Evolutionary conservation across 2,113 vertebrate species (phyloP).

Genomic region (Chlorocebus sabaeus): DNA sequence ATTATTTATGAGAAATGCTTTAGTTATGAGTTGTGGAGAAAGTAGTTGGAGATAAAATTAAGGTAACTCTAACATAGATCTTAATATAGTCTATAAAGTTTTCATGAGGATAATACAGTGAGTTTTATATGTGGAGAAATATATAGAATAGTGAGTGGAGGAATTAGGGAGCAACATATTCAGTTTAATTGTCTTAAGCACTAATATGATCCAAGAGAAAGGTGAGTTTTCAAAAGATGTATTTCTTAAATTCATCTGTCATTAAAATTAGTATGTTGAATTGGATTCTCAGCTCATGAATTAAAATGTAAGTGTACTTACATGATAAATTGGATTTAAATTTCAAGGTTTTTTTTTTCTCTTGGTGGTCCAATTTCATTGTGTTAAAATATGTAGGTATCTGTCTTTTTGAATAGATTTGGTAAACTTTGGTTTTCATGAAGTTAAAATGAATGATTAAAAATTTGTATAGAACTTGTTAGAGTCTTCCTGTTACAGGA

Average conservation of each 20-base stretch:
- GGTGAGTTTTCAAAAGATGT: background rate
- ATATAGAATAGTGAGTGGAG: background rate
- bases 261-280: conserved; percentile 41
- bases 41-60: background rate
- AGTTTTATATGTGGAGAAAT: conserved; percentile 24
- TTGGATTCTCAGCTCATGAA: background rate
- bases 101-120: background rate
- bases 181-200: conserved; percentile 19
- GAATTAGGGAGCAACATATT: background rate
- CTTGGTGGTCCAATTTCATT: background rate
- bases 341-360: background rate
- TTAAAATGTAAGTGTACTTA: conserved; percentile 27
- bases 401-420: conserved; percentile 11
- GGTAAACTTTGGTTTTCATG: background rate
- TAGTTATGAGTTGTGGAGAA: background rate
- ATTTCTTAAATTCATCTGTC: background rate
- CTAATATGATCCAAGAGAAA: background rate
- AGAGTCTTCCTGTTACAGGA: background rate
- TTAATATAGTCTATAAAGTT: conserved; percentile 20
- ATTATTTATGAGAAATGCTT: conserved; percentile 15
- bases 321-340: background rate
- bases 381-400: background rate
- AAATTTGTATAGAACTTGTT: background rate
- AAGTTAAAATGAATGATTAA: conserved; percentile 39
- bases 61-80: background rate